Percentiles rank a stretch among this genome's conserved stretches.
These are phyloP conservation scores for Drosophila hawaiiensis DNA, from an alignment of 2,888 invertebrate genomes.

Conservation along the genomic window DNA sequence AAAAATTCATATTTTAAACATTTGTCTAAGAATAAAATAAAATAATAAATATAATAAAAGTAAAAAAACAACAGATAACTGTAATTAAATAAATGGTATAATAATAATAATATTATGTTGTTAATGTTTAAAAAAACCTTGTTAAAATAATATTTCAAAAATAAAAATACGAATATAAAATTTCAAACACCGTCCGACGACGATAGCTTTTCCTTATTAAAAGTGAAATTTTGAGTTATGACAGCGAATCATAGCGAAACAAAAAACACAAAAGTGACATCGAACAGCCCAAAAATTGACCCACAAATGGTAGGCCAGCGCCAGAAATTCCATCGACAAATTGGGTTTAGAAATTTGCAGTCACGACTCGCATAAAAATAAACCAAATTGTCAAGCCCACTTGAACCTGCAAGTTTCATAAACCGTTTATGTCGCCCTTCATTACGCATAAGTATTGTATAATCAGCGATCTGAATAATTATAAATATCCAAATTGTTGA, in stretches of 20 bases:
- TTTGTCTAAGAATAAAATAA: constrained; percentile 67
- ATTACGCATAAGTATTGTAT: constrained; percentile 41
- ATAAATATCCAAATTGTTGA: neutral
- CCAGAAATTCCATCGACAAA: constrained; percentile 73
- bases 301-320: constrained; percentile 41
- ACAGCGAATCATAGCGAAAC: constrained; percentile 5
- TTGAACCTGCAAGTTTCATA: constrained; percentile 57
- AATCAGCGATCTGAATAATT: constrained; percentile 16
- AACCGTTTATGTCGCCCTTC: constrained; percentile 32
- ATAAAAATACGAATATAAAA: constrained; percentile 81
- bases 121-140: constrained; percentile 85
- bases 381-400: constrained; percentile 52
- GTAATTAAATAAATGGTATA: constrained; percentile 70
- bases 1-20: constrained; percentile 78
- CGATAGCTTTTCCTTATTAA: constrained; percentile 46
- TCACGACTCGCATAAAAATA: constrained; percentile 66
- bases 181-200: constrained; percentile 36
- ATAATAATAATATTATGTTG: constrained; percentile 83
- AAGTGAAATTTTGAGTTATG: constrained; percentile 72
- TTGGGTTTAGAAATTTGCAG: constrained; percentile 73
- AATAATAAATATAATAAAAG: constrained; percentile 53
- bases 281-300: constrained; percentile 53
- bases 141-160: constrained; percentile 85
- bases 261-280: constrained; percentile 1
- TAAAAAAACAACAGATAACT: constrained; percentile 68